Base-by-base conservation (phyloP, 2,888 invertebrate genomes). In the Drosophila incognita region DNA sequence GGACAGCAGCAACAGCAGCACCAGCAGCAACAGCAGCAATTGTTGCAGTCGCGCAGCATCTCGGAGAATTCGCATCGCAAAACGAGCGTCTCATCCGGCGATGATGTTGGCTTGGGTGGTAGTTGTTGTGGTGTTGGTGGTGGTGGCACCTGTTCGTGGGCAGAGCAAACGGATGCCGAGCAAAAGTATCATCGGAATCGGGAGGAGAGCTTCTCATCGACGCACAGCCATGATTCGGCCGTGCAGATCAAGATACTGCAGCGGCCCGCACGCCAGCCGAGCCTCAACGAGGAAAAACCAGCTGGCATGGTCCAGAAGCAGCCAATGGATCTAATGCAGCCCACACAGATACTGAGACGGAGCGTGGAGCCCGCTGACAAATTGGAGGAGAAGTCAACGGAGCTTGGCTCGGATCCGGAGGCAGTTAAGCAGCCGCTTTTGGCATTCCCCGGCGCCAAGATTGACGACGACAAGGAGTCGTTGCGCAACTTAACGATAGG, bases 21-120 rank as follows among this genome's bases (percentile, higher is more conserved):
- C 38, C 65, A 69, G 58, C 52, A 72, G 56, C 76, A 85, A 36
- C 72, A 91, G 69, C 87, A 87, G 42, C 69, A 86, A 52, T 90
- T 91, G 60, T 76, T 86, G 27, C 79, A 93, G 74, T 91, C 93
- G 2, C 91, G 93, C n/a, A 93, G 93, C 87, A 93, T 93, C 77
- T 93, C 93, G 0, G 93, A 93, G 69, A 93, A 92, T n/a, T 93
- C 93, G 38, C 93, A 93, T 67, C 92, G 93, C 38, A 93, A 93
- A 76, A 93, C 93, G 6, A 93, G 93, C 74, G 92, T 93, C 7
- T 93, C 93, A 0, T 93, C 93, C 0, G 90, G 91, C 51, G 93
- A 93, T 53, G 93, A 93, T 61, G 78, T 68, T 7, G 67, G 63
- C 5, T 68, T 66, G 64, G 35, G 70, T 27, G 71, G 82, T 6